Evolutionary conservation across 2,113 vertebrate species (phyloP).

Genomic region (Neoarius graeffei): DNA sequence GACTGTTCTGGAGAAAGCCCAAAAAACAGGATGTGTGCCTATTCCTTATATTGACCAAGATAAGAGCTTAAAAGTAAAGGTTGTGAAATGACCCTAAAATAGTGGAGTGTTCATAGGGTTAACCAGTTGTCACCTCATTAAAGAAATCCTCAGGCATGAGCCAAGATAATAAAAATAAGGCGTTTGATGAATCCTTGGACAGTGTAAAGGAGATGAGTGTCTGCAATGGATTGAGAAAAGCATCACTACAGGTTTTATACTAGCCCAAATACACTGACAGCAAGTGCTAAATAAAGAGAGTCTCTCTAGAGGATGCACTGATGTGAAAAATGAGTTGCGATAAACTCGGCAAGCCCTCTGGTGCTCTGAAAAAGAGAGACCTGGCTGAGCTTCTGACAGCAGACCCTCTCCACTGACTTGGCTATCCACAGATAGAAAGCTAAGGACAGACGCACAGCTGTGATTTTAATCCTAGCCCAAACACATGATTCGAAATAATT

Average conservation of each 20-base stretch:
- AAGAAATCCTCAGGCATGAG: background rate
- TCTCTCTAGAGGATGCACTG: conserved; percentile 38
- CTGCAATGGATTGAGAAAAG: background rate
- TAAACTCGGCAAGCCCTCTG: conserved; percentile 49
- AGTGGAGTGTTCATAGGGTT: no score
- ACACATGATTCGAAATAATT: background rate
- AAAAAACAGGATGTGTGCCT: no score
- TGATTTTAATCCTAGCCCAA: conserved; percentile 21
- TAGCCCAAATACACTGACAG: conserved; percentile 28
- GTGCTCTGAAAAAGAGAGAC: conserved; percentile 27
- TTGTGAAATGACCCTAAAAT: no score
- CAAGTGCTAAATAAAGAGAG: conserved; percentile 19
- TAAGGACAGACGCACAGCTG: conserved; percentile 23
- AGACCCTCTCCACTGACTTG: conserved; percentile 29
- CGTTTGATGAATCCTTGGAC: background rate
- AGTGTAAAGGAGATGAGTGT: background rate
- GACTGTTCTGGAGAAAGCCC: no score
- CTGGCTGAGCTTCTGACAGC: conserved; percentile 32
- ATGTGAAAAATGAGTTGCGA: conserved; percentile 48
- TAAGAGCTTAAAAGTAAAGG: no score
- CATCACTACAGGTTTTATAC: conserved; percentile 16
- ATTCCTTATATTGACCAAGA: no score
- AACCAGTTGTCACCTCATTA: background rate
- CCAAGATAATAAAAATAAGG: conserved; percentile 11
- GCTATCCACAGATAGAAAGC: background rate